Evolutionary conservation across 2,797 vertebrate species (phyloP).

Genomic region (Psittacula derbiana): DNA sequence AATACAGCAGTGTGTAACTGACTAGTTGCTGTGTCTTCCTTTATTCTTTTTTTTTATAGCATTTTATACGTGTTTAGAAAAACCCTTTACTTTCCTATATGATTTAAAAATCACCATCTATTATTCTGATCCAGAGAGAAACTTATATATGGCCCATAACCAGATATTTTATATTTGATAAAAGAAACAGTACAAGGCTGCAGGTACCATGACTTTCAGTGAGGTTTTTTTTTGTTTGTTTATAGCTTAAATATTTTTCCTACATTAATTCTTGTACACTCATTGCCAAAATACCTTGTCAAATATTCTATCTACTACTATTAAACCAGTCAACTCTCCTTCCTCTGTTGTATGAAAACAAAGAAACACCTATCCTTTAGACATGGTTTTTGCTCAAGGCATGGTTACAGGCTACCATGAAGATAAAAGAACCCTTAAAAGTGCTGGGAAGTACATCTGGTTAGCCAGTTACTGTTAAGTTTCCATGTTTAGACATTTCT

Average conservation of each 20-base stretch:
- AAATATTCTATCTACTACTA: not conserved
- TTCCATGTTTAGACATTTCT: conserved; percentile 62
- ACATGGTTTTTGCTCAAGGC: conserved; percentile 54
- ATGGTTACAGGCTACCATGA: conserved; percentile 67
- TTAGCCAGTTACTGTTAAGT: conserved; percentile 55
- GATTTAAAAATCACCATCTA: not conserved
- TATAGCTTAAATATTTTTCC: not conserved
- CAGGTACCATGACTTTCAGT: not conserved
- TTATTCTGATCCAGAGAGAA: not conserved
- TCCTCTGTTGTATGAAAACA: not conserved
- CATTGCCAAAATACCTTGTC: not conserved
- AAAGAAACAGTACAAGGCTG: not conserved
- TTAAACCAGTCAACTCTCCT: not conserved
- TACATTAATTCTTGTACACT: not conserved
- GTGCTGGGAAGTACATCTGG: conserved; percentile 60
- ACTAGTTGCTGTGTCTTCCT: not conserved
- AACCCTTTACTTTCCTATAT: not conserved
- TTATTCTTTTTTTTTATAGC: not conserved
- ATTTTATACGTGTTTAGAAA: not conserved
- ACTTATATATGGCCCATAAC: not conserved
- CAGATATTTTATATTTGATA: not conserved
- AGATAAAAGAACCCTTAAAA: conserved; percentile 63
- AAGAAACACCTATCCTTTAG: not conserved
- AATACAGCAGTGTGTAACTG: not conserved
- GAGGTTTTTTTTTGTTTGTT: not conserved